phyloP scores from a whole-genome alignment of 2,888 invertebrate genomes.

The Pseudanteris insignis region DNA sequence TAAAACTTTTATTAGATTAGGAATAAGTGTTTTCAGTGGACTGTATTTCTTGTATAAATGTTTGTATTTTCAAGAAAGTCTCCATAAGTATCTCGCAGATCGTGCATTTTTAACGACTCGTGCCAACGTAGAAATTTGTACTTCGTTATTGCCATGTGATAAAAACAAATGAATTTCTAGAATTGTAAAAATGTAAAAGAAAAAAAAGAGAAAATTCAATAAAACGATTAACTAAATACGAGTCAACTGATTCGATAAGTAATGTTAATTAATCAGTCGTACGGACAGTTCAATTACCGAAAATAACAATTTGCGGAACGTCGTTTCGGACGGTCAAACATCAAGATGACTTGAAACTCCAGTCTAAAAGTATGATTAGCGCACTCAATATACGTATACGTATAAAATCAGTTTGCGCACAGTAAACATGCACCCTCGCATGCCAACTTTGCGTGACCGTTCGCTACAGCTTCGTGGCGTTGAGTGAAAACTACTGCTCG shows the following conservation, averaged over 20 bases:
- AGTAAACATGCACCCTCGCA: slow-evolving; percentile 55
- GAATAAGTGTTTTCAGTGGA: too few relatives aligned
- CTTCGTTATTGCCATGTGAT: too few relatives aligned
- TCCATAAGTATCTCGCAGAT: too few relatives aligned
- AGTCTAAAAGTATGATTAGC: slow-evolving; percentile 54
- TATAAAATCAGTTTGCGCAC: slow-evolving; percentile 54
- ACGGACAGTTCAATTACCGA: slow-evolving; percentile 7
- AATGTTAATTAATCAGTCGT: not conserved
- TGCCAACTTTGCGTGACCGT: slow-evolving; percentile 51
- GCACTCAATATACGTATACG: slow-evolving; percentile 49
- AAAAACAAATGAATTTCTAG: too few relatives aligned
- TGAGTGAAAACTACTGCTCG: slow-evolving; percentile 50
- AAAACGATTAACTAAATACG: not conserved
- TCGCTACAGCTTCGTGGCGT: slow-evolving; percentile 43
- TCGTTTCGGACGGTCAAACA: slow-evolving; percentile 9
- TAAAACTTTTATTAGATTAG: too few relatives aligned
- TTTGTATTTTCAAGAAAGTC: too few relatives aligned
- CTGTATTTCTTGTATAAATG: too few relatives aligned
- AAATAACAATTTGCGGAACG: slow-evolving; percentile 6
- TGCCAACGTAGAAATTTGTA: too few relatives aligned
- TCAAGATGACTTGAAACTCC: slow-evolving; percentile 56
- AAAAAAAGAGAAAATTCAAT: not conserved
- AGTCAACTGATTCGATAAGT: too few relatives aligned
- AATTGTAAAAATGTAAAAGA: too few relatives aligned
- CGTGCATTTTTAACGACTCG: too few relatives aligned